Evolutionary conservation across 2,797 vertebrate genomes (phyloP).

Genomic region (Esox masquinongy): DNA sequence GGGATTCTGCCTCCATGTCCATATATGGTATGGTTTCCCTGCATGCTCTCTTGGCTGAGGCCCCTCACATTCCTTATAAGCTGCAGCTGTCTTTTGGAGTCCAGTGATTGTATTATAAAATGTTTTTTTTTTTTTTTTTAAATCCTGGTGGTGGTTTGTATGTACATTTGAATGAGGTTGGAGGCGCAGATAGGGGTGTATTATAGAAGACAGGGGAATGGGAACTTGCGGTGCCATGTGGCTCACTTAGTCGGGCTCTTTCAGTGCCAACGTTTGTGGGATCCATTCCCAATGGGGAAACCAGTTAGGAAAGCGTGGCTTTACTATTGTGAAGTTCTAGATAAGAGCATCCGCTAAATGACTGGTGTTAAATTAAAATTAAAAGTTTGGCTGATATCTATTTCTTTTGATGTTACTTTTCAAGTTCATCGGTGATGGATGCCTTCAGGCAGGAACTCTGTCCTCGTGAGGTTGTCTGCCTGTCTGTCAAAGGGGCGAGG

Average conservation of each 20-base stretch:
- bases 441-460: background rate
- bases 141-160: constrained; percentile 17
- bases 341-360: too few species aligned
- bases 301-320: too few species aligned
- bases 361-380: constrained; percentile 25
- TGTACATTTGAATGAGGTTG: constrained; percentile 34
- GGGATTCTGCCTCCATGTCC: constrained; percentile 89
- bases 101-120: constrained; percentile 64
- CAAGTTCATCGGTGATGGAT: constrained; percentile 17
- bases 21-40: constrained; percentile 97
- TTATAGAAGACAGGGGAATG: constrained; percentile 18
- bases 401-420: constrained; percentile 31
- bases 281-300: too few species aligned
- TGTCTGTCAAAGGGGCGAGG: background rate
- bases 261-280: too few species aligned
- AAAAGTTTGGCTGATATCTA: constrained; percentile 45
- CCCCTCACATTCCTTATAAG: constrained; percentile 97
- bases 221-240: too few species aligned
- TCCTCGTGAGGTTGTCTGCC: too few species aligned
- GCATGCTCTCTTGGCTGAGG: constrained; percentile 82
- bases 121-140: constrained; percentile 54
- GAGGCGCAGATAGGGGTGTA: constrained; percentile 8
- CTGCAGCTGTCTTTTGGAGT: constrained; percentile 92
- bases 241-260: too few species aligned
- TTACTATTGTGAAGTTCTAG: too few species aligned